Evolutionary conservation across 1,140 invertebrate species (phyloP).

Genomic region (Drosophila bocqueti): DNA sequence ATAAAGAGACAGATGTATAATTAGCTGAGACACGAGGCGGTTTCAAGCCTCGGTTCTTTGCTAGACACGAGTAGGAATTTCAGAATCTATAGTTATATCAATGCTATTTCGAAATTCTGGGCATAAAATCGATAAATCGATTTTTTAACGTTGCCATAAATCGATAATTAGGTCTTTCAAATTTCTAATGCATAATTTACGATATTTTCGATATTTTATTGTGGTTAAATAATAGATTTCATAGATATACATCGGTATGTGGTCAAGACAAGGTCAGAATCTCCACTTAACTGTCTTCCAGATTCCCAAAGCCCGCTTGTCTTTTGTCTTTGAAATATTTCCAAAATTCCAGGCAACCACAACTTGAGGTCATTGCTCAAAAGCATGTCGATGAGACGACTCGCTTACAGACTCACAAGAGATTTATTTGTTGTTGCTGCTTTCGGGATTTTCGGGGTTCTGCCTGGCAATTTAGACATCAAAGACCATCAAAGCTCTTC

Average conservation of each 20-base stretch:
- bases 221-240: not conserved
- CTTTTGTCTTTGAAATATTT: conserved; percentile 15
- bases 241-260: not conserved
- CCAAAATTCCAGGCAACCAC: conserved; percentile 23
- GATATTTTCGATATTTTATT: not conserved
- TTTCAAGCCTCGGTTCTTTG: not conserved
- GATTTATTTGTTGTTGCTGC: not conserved
- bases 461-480: conserved; percentile 34
- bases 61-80: not conserved
- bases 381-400: conserved; percentile 33
- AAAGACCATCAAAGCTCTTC: conserved; percentile 12
- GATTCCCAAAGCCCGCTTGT: not conserved
- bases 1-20: conserved; percentile 31
- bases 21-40: conserved; percentile 18
- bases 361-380: conserved; percentile 66
- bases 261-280: conserved; percentile 6
- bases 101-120: not conserved
- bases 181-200: not conserved
- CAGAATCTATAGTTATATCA: not conserved
- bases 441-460: conserved; percentile 1
- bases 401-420: conserved; percentile 2
- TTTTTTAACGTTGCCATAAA: not conserved
- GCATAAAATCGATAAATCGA: not conserved
- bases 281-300: not conserved
- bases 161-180: not conserved